Conservation (phyloP, 2,113 vertebrate genomes). For the Apteryx mantelli region DNA sequence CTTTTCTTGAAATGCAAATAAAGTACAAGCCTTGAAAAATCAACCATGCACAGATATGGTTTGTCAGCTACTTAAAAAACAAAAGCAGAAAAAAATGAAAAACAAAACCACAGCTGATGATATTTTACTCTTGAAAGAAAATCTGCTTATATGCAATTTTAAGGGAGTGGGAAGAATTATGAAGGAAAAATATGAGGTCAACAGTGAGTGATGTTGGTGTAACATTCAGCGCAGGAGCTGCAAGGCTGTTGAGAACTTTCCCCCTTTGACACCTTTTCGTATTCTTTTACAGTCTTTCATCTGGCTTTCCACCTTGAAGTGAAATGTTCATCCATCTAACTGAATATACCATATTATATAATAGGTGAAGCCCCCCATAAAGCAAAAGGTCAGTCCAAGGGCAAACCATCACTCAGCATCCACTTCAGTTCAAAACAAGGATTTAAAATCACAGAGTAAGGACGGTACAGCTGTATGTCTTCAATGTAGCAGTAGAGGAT, state of each 20-base stretch:
- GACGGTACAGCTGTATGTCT: not conserved
- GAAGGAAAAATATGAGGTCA: not conserved
- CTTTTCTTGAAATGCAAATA: constrained; percentile 10
- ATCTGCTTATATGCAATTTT: not conserved
- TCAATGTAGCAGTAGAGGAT: not conserved
- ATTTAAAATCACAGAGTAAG: not conserved
- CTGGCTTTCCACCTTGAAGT: not conserved
- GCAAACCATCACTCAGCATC: not conserved
- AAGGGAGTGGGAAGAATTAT: not conserved
- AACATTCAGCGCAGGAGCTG: not conserved
- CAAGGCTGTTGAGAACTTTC: not conserved
- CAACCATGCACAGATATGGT: not conserved
- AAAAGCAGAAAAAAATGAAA: not conserved
- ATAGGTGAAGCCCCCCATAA: not conserved
- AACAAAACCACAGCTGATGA: not conserved
- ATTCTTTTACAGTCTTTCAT: not conserved
- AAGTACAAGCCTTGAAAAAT: constrained; percentile 25
- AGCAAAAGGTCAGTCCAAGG: not conserved
- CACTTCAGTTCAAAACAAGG: fast-evolving
- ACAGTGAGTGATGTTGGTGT: not conserved
- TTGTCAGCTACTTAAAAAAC: not conserved
- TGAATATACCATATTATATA: not conserved
- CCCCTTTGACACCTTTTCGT: not conserved
- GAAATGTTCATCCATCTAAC: not conserved
- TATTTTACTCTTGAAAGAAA: not conserved